Percentiles rank a stretch among this genome's conserved stretches.
Evolutionary conservation across 92 coral and sea anemone species (phyloP).

Genomic region (Porites lobata): DNA sequence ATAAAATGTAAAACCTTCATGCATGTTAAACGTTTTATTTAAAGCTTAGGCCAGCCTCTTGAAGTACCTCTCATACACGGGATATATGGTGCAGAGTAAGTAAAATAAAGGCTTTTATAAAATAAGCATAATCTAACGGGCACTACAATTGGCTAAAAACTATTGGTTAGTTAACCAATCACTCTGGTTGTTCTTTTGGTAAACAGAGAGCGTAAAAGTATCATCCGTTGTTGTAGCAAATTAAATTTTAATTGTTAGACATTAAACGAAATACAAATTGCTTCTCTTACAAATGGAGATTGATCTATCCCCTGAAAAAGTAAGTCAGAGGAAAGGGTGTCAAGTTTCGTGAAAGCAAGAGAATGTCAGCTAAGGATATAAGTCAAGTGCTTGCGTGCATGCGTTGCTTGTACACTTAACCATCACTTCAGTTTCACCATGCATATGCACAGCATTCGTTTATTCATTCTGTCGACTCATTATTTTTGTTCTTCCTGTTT

Average conservation of each 20-base stretch:
- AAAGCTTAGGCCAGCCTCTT: constrained; percentile 48
- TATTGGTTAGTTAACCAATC: neutral
- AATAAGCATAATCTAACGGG: neutral
- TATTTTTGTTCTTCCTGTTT: too few species aligned
- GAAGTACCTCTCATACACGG: constrained; percentile 36
- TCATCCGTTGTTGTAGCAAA: too few species aligned
- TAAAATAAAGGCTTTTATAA: neutral
- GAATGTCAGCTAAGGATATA: too few species aligned
- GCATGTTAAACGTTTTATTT: constrained; percentile 55
- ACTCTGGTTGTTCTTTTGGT: neutral
- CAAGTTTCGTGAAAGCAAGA: too few species aligned
- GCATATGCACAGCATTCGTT: neutral
- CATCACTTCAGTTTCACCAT: neutral
- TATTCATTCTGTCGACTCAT: neutral
- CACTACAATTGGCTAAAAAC: constrained; percentile 3
- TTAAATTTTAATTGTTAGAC: too few species aligned
- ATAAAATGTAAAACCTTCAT: neutral
- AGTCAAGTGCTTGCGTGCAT: neutral
- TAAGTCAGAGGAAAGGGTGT: too few species aligned
- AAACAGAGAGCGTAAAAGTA: too few species aligned
- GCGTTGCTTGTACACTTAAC: neutral
- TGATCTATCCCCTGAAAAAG: too few species aligned
- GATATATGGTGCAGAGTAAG: constrained; percentile 39
- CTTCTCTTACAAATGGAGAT: too few species aligned
- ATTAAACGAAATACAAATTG: too few species aligned